These are phyloP conservation scores for Ivindomyrus marchei DNA, from an alignment of 2,113 vertebrate species.

Conservation along the genomic window DNA sequence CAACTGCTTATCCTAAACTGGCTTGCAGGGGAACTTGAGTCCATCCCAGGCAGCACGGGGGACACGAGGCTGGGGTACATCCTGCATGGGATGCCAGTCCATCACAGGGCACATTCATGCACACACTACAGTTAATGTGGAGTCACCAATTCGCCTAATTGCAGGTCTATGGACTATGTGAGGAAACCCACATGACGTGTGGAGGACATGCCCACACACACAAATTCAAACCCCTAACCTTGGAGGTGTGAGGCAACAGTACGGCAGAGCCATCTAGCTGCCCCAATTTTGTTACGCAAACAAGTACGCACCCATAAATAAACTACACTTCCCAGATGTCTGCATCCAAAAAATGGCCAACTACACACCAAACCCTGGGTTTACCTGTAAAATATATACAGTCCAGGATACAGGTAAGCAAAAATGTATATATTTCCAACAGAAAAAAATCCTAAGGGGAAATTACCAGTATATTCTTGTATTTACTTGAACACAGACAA, in stretches of 20 bases:
- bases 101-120: background rate
- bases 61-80: background rate
- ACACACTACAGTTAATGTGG: background rate
- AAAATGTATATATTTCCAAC: background rate
- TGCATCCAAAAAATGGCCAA: background rate
- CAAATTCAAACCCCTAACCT: background rate
- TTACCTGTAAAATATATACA: background rate
- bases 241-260: background rate
- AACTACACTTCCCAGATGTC: background rate
- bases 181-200: background rate
- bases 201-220: background rate
- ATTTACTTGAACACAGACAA: background rate
- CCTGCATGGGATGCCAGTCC: background rate
- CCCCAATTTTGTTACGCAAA: background rate
- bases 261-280: background rate
- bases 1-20: background rate
- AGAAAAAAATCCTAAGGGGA: background rate
- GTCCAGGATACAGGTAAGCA: background rate
- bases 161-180: background rate
- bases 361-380: background rate
- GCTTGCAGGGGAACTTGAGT: background rate
- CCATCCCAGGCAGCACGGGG: background rate
- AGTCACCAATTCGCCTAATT: background rate
- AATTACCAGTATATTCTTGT: background rate
- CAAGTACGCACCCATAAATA: background rate